These are phyloP conservation scores for Varanus salvator DNA, from an alignment of 2,113 vertebrate species.

Conservation along the genomic window DNA sequence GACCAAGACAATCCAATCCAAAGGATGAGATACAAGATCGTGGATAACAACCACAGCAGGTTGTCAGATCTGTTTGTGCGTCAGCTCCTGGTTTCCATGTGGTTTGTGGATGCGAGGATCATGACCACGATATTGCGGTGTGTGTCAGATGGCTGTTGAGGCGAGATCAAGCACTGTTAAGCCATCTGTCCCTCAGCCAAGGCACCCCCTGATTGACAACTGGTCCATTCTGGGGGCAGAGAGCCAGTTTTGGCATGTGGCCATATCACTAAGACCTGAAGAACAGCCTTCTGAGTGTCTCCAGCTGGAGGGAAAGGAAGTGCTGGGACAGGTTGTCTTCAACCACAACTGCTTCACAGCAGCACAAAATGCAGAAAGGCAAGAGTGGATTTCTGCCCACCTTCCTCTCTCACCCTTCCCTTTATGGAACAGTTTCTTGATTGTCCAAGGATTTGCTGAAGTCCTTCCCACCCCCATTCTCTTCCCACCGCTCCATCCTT, in stretches of 20 bases:
- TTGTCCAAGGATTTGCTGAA: background rate
- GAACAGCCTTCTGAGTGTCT: background rate
- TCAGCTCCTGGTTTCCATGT: background rate
- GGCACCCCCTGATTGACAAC: background rate
- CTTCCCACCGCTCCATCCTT: background rate
- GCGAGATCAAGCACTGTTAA: background rate
- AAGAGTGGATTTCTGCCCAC: background rate
- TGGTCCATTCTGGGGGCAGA: too few species aligned
- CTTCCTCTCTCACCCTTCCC: background rate
- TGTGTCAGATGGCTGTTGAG: background rate
- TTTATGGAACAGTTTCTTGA: background rate
- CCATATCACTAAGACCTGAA: background rate
- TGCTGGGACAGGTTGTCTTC: background rate
- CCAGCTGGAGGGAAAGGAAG: background rate
- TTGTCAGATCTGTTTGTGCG: background rate
- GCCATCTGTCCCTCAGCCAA: background rate
- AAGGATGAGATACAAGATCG: too few species aligned
- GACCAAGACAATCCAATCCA: background rate
- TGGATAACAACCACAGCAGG: background rate
- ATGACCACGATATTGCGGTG: background rate
- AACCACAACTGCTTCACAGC: background rate
- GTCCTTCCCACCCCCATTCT: background rate
- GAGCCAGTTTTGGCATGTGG: background rate
- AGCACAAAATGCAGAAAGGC: background rate
- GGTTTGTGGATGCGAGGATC: too few species aligned